Base-by-base conservation (phyloP, 2,113 vertebrate species). In the Anser brachyrhynchus region DNA sequence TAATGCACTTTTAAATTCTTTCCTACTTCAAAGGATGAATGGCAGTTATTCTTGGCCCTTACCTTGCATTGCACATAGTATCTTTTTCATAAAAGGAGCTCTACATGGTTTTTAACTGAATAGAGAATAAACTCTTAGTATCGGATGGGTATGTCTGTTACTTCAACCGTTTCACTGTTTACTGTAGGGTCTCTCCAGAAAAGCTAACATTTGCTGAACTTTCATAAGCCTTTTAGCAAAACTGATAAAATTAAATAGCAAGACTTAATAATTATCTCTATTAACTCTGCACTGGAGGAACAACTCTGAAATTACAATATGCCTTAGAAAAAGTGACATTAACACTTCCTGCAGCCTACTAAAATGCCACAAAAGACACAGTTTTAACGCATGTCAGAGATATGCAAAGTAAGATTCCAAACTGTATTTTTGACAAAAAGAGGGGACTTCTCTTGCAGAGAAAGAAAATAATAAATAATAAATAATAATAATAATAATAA, bases 131-230 rank as follows among this genome's bases (percentile, higher is more conserved):
- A 78, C 29, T 23, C 26, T 25, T 57, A 79, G 10, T 20, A 26
- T 83, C 74, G 95, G 28, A 44, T 75, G 35, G 75, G 70, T 74
- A 77, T 10, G 14, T 25, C 61, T 8, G 13, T 21, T 54, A 20
- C 25, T 92, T 69, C 59, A 85, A 31, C 77, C 61, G 49, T 93
- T 96, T 11, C 10, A 35, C 51, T 95, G 87, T 91, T 95, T 95
- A 90, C 66, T 71, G 76, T 52, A 86, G 11, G 4, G 37, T 29
- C 55, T 93, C 59, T 96, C 79, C 80, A 91, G 23, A 75, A 92
- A 92, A 91, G 39, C 64, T 96, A 96, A 96, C 93, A 96, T 97
- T 97, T 93, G 76, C 31, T 88, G 92, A 97, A 96, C 95, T 96
- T 96, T 71, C 87, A 65, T 81, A 77, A 85, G 88, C 92, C 80